Evolutionary conservation across 2,888 invertebrate species (phyloP).

Genomic region (Acrobasis suavella): DNA sequence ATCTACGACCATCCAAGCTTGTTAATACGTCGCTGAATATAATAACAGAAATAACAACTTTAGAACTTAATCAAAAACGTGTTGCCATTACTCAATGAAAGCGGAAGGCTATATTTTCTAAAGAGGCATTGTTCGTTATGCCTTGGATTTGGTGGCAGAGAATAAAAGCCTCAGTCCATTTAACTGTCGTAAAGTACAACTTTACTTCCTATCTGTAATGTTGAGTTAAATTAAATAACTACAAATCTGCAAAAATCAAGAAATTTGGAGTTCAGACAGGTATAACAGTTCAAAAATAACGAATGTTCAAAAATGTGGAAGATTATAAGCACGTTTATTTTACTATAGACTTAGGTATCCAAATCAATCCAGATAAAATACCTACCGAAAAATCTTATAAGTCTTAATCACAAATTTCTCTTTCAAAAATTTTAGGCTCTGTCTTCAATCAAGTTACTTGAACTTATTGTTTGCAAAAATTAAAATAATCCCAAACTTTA

Average conservation of each 20-base stretch:
- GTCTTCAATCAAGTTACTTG: not conserved
- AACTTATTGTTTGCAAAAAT: not conserved
- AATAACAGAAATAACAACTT: not conserved
- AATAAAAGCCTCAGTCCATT: slow-evolving; percentile 19
- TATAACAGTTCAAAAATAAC: not conserved
- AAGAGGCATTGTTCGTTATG: slow-evolving; percentile 4
- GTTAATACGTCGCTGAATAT: too few relatives aligned
- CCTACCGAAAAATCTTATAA: too few relatives aligned
- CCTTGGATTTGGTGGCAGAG: slow-evolving; percentile 2
- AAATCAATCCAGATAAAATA: not conserved
- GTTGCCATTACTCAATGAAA: not conserved
- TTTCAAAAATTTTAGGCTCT: not conserved
- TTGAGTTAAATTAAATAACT: not conserved
- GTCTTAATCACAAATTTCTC: too few relatives aligned
- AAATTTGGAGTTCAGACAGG: too few relatives aligned
- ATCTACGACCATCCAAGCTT: too few relatives aligned
- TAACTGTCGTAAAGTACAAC: slow-evolving; percentile 13
- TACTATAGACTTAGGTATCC: not conserved
- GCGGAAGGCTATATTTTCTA: slow-evolving; percentile 17
- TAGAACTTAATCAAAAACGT: not conserved
- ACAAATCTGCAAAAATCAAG: too few relatives aligned
- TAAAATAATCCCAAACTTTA: not conserved
- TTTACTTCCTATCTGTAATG: slow-evolving; percentile 13
- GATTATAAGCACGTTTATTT: not conserved
- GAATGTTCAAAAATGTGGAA: too few relatives aligned